Percentiles rank a stretch among this genome's conserved stretches.
These are phyloP conservation scores for Zaprionus africanus DNA, from an alignment of 1,140 invertebrate species.

Conservation along the genomic window DNA sequence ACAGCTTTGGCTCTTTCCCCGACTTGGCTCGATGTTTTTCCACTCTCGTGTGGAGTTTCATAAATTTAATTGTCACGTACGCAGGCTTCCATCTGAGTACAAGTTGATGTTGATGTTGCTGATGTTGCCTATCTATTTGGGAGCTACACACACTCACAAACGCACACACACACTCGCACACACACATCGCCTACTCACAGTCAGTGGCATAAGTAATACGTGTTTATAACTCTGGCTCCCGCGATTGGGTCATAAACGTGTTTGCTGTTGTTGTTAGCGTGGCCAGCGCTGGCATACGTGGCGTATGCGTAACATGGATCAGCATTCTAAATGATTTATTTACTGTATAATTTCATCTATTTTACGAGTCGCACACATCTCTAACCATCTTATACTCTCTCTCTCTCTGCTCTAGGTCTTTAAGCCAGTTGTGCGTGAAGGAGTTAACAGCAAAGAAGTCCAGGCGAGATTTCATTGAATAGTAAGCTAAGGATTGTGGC, in stretches of 20 bases:
- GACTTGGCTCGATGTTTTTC: not conserved
- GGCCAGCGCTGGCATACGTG: conserved; percentile 35
- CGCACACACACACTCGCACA: not conserved
- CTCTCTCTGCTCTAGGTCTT: not conserved
- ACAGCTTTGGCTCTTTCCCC: not conserved
- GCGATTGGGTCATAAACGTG: conserved; percentile 64
- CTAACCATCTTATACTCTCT: not conserved
- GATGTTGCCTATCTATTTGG: conserved; percentile 33
- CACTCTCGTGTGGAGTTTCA: conserved; percentile 57
- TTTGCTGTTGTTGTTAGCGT: conserved; percentile 6
- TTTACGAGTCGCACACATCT: conserved; percentile 20
- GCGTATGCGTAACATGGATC: conserved; percentile 53
- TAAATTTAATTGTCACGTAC: conserved; percentile 83
- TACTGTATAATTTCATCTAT: conserved; percentile 74
- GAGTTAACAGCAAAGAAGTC: not conserved
- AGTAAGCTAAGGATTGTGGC: not conserved
- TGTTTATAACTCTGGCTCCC: conserved; percentile 67
- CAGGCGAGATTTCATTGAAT: not conserved
- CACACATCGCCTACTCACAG: not conserved
- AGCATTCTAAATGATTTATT: conserved; percentile 72
- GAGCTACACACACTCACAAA: not conserved
- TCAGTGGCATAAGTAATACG: conserved; percentile 56
- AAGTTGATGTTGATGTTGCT: conserved; percentile 8
- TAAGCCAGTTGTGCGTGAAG: not conserved
- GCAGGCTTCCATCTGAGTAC: conserved; percentile 25